These are phyloP conservation scores for Ptilorrhoa leucosticta DNA, from an alignment of 2,113 vertebrate species.

Conservation along the genomic window DNA sequence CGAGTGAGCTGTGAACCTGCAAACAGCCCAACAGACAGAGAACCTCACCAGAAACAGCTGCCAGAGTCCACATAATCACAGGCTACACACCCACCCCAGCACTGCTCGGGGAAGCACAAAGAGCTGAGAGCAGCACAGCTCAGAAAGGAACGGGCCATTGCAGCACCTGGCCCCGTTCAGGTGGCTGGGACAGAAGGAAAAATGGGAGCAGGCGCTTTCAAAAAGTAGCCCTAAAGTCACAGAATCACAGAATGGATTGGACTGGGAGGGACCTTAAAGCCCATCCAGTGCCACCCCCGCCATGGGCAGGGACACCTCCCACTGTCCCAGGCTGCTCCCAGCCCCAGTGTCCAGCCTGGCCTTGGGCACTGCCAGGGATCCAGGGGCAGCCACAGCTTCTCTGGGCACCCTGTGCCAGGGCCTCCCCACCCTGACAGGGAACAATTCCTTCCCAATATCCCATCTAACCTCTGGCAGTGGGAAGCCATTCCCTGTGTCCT, in stretches of 20 bases:
- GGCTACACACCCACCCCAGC: neutral
- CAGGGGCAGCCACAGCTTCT: neutral
- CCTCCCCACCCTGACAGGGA: neutral
- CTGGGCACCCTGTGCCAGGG: neutral
- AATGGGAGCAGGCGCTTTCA: neutral
- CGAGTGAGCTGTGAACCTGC: neutral
- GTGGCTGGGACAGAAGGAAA: neutral
- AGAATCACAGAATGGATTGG: neutral
- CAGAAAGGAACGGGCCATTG: neutral
- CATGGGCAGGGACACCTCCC: neutral
- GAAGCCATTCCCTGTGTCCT: neutral
- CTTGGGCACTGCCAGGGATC: neutral
- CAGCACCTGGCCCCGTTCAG: neutral
- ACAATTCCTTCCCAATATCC: neutral
- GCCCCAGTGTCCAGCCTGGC: neutral
- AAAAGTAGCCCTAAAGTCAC: neutral
- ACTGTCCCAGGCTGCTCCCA: neutral
- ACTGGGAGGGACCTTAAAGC: neutral
- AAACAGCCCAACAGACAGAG: neutral
- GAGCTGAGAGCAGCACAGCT: neutral
- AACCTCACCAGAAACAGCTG: neutral
- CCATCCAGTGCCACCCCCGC: neutral
- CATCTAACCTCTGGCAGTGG: rapidly evolving
- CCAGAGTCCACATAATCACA: neutral
- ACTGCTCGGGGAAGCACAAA: neutral